Evolutionary conservation across 1,140 invertebrate genomes (phyloP).

Genomic region (Cotesia vestalis): DNA sequence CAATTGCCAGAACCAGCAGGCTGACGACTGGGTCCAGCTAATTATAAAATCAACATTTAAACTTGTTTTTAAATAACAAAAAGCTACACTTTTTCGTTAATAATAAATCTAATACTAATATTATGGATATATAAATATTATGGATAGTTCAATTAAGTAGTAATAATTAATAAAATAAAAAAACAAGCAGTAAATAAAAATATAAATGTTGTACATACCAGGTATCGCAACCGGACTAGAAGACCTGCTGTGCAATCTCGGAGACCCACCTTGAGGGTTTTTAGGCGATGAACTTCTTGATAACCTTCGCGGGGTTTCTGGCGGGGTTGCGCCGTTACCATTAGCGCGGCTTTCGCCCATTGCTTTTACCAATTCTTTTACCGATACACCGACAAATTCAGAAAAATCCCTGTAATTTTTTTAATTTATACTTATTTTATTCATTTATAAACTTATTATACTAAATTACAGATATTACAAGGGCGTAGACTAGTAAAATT

Average conservation of each 20-base stretch:
- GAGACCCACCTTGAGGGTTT: slow-evolving; percentile 66
- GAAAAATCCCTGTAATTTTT: slow-evolving; percentile 66
- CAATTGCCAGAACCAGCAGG: slow-evolving; percentile 59
- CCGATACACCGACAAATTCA: slow-evolving; percentile 78
- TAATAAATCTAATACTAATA: slow-evolving; percentile 2
- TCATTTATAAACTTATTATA: not conserved
- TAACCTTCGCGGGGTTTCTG: slow-evolving; percentile 73
- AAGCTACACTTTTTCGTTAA: slow-evolving; percentile 22
- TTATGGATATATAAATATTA: not conserved
- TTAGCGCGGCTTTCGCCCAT: slow-evolving; percentile 81
- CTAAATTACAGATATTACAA: not conserved
- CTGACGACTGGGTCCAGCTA: slow-evolving; percentile 62
- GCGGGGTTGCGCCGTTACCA: slow-evolving; percentile 79
- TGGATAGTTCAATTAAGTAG: not conserved
- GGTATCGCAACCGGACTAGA: slow-evolving; percentile 73
- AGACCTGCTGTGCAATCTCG: slow-evolving; percentile 67
- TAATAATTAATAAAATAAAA: slow-evolving; percentile 1
- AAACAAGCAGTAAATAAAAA: slow-evolving; percentile 16
- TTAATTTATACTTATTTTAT: not conserved
- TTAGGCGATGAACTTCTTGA: slow-evolving; percentile 73
- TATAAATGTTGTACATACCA: slow-evolving; percentile 53
- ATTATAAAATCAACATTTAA: slow-evolving; percentile 51
- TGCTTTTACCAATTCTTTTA: slow-evolving; percentile 81
- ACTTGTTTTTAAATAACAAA: slow-evolving; percentile 34
- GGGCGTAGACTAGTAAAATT: too few relatives aligned